These are phyloP conservation scores for Syncerus caffer DNA, from an alignment of 2,797 vertebrate species.

Conservation along the genomic window DNA sequence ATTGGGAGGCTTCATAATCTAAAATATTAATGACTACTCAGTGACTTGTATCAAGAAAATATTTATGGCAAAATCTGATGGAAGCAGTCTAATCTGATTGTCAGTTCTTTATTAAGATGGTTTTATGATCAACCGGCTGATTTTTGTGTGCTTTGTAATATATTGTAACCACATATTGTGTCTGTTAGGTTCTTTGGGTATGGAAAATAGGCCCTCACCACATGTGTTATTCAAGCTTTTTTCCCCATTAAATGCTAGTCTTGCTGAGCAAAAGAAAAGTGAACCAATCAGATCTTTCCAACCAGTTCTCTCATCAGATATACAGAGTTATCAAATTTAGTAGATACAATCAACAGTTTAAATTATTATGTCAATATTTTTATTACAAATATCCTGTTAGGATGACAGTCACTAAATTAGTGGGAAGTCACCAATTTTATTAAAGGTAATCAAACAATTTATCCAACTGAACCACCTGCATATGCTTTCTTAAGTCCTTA, in stretches of 20 bases:
- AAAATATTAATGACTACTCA: constrained; percentile 30
- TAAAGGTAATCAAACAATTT: not conserved
- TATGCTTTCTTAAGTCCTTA: not conserved
- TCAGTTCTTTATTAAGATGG: not conserved
- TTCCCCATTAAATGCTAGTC: not conserved
- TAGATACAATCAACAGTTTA: not conserved
- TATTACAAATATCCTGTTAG: not conserved
- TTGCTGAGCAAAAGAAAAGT: not conserved
- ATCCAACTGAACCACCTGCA: not conserved
- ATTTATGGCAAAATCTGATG: constrained; percentile 1
- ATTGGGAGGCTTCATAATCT: not conserved
- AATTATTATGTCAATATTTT: not conserved
- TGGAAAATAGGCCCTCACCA: not conserved
- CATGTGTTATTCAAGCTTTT: not conserved
- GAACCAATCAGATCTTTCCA: not conserved
- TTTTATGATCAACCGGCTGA: not conserved
- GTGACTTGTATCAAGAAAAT: not conserved
- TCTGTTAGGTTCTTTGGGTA: not conserved
- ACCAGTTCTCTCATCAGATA: not conserved
- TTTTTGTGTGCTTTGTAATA: constrained; percentile 15
- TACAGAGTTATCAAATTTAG: not conserved
- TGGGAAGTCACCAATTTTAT: not conserved
- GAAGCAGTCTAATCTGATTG: not conserved
- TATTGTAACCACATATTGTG: not conserved
- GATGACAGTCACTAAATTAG: not conserved